These are phyloP conservation scores for Cuniculus paca DNA, from an alignment of 2,797 vertebrate species.

Conservation along the genomic window DNA sequence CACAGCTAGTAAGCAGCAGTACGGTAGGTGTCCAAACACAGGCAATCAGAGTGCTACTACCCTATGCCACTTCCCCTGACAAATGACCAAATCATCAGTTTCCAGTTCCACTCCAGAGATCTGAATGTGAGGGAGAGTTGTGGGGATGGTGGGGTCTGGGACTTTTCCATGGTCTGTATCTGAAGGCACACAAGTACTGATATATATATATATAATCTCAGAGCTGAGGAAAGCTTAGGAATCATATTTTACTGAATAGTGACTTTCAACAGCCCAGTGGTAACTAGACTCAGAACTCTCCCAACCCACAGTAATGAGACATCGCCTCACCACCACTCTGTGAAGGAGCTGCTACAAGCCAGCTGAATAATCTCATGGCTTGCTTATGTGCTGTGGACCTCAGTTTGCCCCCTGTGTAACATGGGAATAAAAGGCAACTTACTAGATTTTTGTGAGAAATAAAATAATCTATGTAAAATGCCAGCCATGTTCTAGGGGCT, in stretches of 20 bases:
- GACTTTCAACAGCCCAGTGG: background rate
- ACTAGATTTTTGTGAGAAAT: background rate
- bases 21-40: background rate
- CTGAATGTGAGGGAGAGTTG: background rate
- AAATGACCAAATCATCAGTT: background rate
- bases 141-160: background rate
- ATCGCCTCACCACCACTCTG: no score
- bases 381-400: background rate
- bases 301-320: background rate
- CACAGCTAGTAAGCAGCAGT: background rate
- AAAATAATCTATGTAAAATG: background rate
- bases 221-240: background rate
- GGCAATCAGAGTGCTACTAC: background rate
- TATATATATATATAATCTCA: accelerated
- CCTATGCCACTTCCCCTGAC: background rate
- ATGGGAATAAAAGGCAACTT: background rate
- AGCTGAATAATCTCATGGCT: background rate
- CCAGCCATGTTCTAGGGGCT: background rate
- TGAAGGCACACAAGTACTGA: background rate
- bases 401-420: slow-evolving; percentile 13
- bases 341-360: background rate
- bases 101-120: background rate
- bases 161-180: background rate
- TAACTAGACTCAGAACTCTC: background rate
- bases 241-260: background rate